Evolutionary conservation across 2,797 vertebrate species (phyloP).

Genomic region (Vireo griseus): DNA sequence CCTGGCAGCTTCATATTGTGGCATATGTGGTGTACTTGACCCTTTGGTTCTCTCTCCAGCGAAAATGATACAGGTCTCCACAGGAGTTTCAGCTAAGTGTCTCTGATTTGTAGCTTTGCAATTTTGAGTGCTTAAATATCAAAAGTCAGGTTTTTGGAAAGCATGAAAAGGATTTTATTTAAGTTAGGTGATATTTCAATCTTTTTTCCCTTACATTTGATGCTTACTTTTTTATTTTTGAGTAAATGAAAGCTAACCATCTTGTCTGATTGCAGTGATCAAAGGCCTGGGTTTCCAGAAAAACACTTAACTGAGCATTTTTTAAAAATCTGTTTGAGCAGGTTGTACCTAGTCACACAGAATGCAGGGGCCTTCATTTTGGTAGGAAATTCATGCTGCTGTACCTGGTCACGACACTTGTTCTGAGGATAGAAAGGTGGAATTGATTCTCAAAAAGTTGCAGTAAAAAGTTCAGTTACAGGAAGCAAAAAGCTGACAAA

Average conservation of each 20-base stretch:
- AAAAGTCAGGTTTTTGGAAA: background rate
- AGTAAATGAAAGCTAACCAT: background rate
- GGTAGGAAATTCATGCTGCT: background rate
- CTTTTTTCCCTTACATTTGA: background rate
- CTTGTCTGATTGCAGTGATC: background rate
- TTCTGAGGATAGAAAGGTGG: background rate
- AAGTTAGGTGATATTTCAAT: background rate
- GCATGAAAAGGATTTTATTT: background rate
- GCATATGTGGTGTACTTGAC: background rate
- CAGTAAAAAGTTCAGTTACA: background rate
- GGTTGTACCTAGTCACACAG: background rate
- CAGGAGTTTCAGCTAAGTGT: background rate
- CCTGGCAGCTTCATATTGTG: background rate
- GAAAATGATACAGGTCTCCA: background rate
- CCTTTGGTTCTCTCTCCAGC: background rate
- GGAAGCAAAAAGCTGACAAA: background rate
- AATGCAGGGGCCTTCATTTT: background rate
- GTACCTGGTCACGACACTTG: background rate
- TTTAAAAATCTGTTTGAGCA: background rate
- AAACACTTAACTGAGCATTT: background rate
- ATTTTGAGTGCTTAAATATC: background rate
- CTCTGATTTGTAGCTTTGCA: background rate
- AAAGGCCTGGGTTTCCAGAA: background rate
- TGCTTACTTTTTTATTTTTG: background rate
- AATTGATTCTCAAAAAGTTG: background rate